phyloP scores from a whole-genome alignment of 2,888 invertebrate species.

The Abrostola tripartita region DNA sequence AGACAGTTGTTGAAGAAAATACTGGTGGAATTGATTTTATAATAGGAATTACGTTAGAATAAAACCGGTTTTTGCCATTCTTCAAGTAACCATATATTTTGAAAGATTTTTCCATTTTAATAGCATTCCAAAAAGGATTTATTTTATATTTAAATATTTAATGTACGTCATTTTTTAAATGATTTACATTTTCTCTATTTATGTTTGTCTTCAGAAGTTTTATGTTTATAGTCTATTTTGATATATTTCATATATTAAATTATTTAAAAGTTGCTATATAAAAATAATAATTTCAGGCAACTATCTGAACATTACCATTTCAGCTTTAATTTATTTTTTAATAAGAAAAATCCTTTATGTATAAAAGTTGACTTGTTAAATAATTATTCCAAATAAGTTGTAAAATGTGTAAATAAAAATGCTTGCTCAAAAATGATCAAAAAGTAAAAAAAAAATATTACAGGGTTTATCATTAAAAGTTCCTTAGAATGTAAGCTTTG shows the following conservation, averaged over 20 bases:
- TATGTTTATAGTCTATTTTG: conserved; percentile 20
- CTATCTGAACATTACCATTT: conserved; percentile 69
- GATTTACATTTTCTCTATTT: neutral
- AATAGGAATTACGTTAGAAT: no score
- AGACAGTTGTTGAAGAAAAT: no score
- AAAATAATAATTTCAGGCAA: conserved; percentile 21
- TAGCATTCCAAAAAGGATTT: conserved; percentile 38
- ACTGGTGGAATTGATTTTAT: no score
- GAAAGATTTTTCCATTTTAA: conserved; percentile 19
- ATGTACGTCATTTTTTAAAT: conserved; percentile 18
- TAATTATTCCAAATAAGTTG: conserved; percentile 35
- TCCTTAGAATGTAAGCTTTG: conserved; percentile 48
- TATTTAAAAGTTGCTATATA: conserved; percentile 34
- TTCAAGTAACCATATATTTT: neutral
- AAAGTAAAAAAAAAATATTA: conserved; percentile 53
- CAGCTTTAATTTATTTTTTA: conserved; percentile 71
- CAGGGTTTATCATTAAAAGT: conserved; percentile 66
- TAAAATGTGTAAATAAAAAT: conserved; percentile 46
- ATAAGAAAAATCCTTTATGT: conserved; percentile 44
- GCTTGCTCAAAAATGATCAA: conserved; percentile 72
- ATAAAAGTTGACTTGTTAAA: conserved; percentile 43
- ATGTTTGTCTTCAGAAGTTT: conserved; percentile 15
- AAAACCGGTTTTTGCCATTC: neutral
- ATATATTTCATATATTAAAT: conserved; percentile 7
- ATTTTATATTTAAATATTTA: conserved; percentile 1